Evolutionary conservation across 1,140 invertebrate species (phyloP).

Genomic region (Trichonephila clavipes): DNA sequence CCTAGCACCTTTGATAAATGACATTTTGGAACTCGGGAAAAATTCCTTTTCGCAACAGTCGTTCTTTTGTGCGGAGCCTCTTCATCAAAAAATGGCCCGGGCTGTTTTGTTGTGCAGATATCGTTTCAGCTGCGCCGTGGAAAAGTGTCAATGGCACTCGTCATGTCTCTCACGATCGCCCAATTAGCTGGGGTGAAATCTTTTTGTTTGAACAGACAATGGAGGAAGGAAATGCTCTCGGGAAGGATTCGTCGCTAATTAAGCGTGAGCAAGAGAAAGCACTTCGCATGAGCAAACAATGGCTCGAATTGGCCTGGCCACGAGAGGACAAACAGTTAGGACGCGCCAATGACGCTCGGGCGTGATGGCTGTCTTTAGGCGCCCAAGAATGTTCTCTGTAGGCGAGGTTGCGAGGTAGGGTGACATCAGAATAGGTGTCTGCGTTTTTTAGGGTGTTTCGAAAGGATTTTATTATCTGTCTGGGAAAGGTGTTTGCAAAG

Average conservation of each 20-base stretch:
- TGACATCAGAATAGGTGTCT: too few species aligned
- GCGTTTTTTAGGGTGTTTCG: too few species aligned
- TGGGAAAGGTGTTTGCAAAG: too few species aligned
- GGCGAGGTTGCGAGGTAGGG: too few species aligned
- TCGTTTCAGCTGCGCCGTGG: not conserved
- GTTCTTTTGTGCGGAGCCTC: not conserved
- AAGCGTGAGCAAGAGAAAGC: slow-evolving; percentile 10
- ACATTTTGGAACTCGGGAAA: not conserved
- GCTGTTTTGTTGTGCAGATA: slow-evolving; percentile 21
- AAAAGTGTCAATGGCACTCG: not conserved
- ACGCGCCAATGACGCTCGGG: not conserved
- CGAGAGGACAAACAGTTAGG: not conserved
- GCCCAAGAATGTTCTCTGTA: not conserved
- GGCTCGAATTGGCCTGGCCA: not conserved
- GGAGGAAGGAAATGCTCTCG: not conserved
- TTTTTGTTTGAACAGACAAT: slow-evolving; percentile 29
- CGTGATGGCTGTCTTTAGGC: not conserved
- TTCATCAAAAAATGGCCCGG: not conserved
- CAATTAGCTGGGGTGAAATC: not conserved
- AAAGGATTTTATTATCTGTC: too few species aligned
- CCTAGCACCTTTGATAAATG: not conserved
- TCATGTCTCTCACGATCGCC: not conserved
- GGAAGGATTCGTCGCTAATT: not conserved
- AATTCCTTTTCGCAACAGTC: slow-evolving; percentile 15
- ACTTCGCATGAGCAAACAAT: slow-evolving; percentile 10